Percentiles rank a stretch among this genome's conserved stretches.
phyloP scores from a whole-genome alignment of 1,140 invertebrate genomes.

The Littorina saxatilis region DNA sequence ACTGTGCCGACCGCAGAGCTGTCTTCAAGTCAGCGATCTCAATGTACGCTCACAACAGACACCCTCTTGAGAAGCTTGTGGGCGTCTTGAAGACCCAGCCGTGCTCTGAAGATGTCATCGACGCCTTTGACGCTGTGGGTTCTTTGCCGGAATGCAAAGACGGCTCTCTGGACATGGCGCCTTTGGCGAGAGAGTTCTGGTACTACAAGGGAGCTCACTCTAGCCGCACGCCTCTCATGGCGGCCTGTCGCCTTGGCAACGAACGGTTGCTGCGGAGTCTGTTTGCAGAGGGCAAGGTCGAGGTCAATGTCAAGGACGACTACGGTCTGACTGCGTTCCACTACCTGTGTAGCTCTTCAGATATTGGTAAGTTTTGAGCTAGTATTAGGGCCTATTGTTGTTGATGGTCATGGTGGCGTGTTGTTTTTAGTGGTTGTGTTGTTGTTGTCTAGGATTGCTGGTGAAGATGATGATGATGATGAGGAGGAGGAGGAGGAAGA shows the following conservation, averaged over 20 bases:
- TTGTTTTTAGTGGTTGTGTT: too few species aligned
- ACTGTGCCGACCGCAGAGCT: neutral
- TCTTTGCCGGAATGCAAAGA: neutral
- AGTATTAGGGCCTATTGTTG: too few species aligned
- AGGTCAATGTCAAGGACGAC: too few species aligned
- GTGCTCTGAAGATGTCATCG: constrained; percentile 4
- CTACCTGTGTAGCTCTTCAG: too few species aligned
- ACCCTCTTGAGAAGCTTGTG: neutral
- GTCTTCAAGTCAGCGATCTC: neutral
- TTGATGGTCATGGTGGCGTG: too few species aligned
- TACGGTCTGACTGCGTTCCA: too few species aligned
- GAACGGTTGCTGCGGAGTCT: neutral
- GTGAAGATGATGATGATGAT: too few species aligned
- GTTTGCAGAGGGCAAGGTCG: neutral
- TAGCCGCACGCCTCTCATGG: neutral
- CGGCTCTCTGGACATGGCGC: neutral
- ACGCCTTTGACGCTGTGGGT: neutral
- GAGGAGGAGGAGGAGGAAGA: too few species aligned
- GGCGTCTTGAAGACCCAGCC: neutral
- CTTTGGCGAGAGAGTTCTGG: neutral
- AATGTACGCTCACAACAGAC: neutral
- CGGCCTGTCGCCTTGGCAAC: neutral
- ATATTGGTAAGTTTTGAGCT: too few species aligned
- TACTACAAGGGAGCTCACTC: neutral
- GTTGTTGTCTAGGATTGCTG: too few species aligned